Evolutionary conservation across 2,888 invertebrate species (phyloP).

Genomic region (Amphipyra tragopoginis): DNA sequence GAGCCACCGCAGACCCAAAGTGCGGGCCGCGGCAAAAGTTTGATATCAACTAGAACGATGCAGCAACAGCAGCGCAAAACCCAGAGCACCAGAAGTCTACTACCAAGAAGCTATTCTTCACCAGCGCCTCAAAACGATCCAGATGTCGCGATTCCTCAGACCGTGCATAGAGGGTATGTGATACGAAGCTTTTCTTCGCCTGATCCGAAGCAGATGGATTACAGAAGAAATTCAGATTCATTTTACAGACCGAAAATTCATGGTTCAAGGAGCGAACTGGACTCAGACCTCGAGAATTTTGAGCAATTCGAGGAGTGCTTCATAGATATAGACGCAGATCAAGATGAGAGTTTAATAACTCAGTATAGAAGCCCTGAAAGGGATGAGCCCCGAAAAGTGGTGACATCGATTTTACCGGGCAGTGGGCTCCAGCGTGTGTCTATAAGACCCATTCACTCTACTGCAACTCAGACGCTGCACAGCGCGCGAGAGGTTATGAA

Average conservation of each 20-base stretch:
- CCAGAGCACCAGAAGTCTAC: conserved; percentile 72
- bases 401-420: conserved; percentile 81
- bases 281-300: conserved; percentile 83
- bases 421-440: conserved; percentile 83
- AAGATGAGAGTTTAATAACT: conserved; percentile 73
- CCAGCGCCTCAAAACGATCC: conserved; percentile 77
- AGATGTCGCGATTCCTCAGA: conserved; percentile 59
- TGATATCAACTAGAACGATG: conserved; percentile 80
- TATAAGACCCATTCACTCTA: conserved; percentile 76
- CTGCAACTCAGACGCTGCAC: conserved; percentile 71
- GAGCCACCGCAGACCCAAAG: conserved; percentile 70
- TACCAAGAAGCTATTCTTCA: conserved; percentile 84
- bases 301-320: conserved; percentile 84
- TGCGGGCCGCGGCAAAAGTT: conserved; percentile 75
- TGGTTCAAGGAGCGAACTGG: conserved; percentile 80
- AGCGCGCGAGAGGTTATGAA: conserved; percentile 73
- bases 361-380: conserved; percentile 77
- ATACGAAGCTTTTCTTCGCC: conserved; percentile 84
- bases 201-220: conserved; percentile 77
- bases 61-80: conserved; percentile 81
- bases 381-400: conserved; percentile 80
- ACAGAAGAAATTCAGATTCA: conserved; percentile 78
- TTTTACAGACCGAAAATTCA: conserved; percentile 78
- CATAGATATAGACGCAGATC: conserved; percentile 84
- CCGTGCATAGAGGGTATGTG: conserved; percentile 70